Evolutionary conservation across 1,140 invertebrate genomes (phyloP), one percentile per base, ranked within the genome.

Genomic region (Drosophila ambigua): DNA sequence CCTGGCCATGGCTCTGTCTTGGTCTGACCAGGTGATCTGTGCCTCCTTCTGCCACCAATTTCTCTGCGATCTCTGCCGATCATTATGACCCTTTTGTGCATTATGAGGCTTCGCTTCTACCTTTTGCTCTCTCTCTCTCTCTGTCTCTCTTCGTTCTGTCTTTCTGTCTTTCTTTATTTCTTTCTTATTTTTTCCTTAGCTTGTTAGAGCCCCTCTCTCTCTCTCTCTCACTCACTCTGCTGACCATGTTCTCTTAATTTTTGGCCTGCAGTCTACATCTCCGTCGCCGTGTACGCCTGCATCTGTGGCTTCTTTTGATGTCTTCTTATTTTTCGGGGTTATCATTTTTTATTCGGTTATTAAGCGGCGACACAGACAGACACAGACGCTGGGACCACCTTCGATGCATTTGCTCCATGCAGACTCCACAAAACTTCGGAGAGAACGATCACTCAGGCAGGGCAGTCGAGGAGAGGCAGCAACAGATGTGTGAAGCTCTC

Each of bases 331-430:
- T 87, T 88, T 68, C 35, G 35, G 84, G 84, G 83, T 89, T 88
- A 88, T 88, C 83, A 88, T 88, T 88, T 88, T 88, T 88, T 88
- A 88, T 89, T 88, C 84, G 79, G 84, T 89, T 88, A 89, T 83
- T 87, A 87, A 88, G 83, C 79, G 79, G 62, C 35, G 35, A 39
- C 35, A 39, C 35, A 74, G 72, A 74, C 72, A 69, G 67, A 57
- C 66, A 64, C 31, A 31, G 9, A 39, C 35, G 4, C 35, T 63
- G 78, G 74, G 81, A 85, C 81, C 81, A 84, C 81, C 81, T 69
- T 69, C 39, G 66, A 68, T 2, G 64, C 66, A 68, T 61, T 41
- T 24, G 76, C 39, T 28, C 23, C 53, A 31, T 39, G 35, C 35
- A 39, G 35, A 39, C 35, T 39, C 35, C 35, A 39, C 35, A 39